Conservation (phyloP, 2,113 vertebrate genomes). For the Origma solitaria region DNA sequence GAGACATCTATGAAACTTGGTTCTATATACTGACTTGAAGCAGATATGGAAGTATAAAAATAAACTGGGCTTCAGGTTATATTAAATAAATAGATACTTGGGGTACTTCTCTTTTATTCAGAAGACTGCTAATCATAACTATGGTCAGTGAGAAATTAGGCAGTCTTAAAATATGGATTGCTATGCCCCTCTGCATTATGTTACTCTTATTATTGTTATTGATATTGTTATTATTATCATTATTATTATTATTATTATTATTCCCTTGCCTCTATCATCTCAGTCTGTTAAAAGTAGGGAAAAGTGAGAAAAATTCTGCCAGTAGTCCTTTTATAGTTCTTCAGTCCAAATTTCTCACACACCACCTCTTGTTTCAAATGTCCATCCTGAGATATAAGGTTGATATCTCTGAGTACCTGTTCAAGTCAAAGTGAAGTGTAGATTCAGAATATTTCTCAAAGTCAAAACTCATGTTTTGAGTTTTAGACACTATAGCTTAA, state of each 20-base stretch:
- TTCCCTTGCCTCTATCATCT: not conserved
- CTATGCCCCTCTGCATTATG: accelerated
- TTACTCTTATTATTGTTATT: not conserved
- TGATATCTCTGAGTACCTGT: not conserved
- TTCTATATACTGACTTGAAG: conserved; percentile 11
- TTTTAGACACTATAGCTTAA: not conserved
- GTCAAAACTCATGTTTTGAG: not conserved
- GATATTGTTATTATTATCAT: not conserved
- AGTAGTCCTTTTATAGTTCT: not conserved
- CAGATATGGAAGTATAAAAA: not conserved
- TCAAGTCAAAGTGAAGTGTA: not conserved
- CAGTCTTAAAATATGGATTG: not conserved
- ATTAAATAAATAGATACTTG: not conserved
- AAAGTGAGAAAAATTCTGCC: not conserved
- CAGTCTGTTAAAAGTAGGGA: not conserved
- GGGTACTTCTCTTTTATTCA: not conserved
- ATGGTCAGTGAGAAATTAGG: not conserved
- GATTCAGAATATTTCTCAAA: not conserved
- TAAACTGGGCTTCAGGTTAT: not conserved
- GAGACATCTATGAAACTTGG: not conserved
- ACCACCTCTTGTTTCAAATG: not conserved
- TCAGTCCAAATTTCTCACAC: not conserved
- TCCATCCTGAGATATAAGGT: not conserved
- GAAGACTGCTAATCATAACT: not conserved
- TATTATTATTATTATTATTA: not conserved